A percentile compares a stretch with the other conserved stretches of the same genome.
Evolutionary conservation across 2,113 vertebrate genomes (phyloP).

Genomic region (Erinaceus europaeus): DNA sequence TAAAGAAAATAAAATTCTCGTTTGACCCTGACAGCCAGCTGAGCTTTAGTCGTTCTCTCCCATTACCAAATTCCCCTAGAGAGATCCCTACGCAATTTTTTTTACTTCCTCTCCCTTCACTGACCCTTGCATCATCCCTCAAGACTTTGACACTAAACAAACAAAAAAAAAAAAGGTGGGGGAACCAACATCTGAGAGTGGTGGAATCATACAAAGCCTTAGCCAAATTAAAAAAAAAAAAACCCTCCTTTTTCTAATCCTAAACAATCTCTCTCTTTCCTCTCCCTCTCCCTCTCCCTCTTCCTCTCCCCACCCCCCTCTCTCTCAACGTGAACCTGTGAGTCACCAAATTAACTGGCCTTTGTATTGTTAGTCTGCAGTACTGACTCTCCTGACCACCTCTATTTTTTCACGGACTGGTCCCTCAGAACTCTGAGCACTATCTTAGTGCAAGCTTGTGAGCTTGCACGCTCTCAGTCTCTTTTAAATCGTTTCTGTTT

Average conservation of each 20-base stretch:
- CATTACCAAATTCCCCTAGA: constrained; percentile 6
- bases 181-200: no score
- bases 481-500: no score
- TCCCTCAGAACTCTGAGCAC: neutral
- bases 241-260: no score
- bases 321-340: neutral
- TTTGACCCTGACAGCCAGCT: neutral
- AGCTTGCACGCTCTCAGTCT: no score
- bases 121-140: neutral
- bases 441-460: no score
- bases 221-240: no score
- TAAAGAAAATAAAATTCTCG: neutral
- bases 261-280: no score
- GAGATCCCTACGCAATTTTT: neutral
- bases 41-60: neutral
- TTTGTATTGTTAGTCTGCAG: neutral
- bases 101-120: neutral
- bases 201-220: no score
- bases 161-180: no score
- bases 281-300: no score
- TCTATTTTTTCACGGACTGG: neutral
- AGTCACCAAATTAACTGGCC: neutral
- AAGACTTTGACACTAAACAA: constrained; percentile 19
- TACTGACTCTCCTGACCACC: neutral
- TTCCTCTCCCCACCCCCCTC: no score